Evolutionary conservation across 2,888 invertebrate species (phyloP).

Genomic region (Stictocephala bisonia): DNA sequence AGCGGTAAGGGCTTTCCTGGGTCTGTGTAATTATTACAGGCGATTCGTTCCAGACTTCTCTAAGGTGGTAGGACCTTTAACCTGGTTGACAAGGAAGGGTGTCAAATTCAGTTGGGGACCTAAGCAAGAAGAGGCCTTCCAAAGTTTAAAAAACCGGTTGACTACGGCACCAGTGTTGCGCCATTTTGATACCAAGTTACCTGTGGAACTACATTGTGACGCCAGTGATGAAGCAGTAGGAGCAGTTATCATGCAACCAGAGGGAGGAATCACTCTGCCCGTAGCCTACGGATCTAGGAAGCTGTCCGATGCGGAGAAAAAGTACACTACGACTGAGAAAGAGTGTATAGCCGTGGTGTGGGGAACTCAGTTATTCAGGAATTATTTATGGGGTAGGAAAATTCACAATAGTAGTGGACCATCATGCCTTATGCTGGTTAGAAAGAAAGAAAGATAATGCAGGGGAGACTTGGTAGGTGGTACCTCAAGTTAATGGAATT

Average conservation of each 20-base stretch:
- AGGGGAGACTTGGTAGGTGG: background rate
- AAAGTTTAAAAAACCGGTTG: background rate
- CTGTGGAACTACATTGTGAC: background rate
- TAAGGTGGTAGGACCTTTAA: background rate
- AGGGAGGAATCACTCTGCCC: background rate
- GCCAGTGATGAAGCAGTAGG: background rate
- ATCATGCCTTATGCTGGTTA: constrained; percentile 2
- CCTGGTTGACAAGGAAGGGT: background rate
- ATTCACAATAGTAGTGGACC: too few relatives aligned
- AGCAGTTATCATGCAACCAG: background rate
- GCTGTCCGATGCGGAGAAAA: background rate
- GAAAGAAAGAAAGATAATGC: background rate
- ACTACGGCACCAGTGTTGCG: background rate
- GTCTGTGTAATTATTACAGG: background rate
- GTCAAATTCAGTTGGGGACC: background rate
- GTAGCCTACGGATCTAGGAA: constrained; percentile 2
- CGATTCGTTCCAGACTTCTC: background rate
- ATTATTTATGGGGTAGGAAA: background rate
- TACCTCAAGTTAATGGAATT: too few relatives aligned
- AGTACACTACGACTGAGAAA: background rate
- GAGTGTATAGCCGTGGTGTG: background rate
- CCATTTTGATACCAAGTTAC: background rate
- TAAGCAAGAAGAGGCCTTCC: background rate
- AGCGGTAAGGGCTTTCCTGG: background rate
- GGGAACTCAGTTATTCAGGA: background rate